Percentiles rank a stretch among this genome's conserved stretches.
Conservation (phyloP, 2,113 vertebrate species). For the Pelmatolapia mariae region DNA sequence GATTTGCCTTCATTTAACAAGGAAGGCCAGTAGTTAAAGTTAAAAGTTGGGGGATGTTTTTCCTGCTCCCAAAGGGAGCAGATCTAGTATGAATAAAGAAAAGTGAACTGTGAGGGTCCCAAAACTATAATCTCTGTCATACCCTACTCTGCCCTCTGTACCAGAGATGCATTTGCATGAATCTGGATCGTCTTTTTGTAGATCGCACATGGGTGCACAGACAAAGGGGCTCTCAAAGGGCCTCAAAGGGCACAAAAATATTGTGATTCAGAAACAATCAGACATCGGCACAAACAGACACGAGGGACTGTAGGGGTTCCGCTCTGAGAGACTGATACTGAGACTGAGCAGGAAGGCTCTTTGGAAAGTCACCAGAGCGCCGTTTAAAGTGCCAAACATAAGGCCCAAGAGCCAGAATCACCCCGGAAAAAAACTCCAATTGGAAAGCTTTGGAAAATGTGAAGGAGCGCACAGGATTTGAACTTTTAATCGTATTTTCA, state of each 20-base stretch:
- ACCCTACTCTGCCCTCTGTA: neutral
- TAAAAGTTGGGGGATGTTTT: neutral
- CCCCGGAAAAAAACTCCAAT: neutral
- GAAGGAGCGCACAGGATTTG: neutral
- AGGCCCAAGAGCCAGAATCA: neutral
- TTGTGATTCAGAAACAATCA: slow-evolving; percentile 64
- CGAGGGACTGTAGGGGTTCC: slow-evolving; percentile 7
- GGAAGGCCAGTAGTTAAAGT: neutral
- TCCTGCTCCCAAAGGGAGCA: neutral
- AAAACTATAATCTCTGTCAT: neutral
- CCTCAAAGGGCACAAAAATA: slow-evolving; percentile 54
- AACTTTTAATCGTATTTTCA: neutral
- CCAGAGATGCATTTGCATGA: neutral
- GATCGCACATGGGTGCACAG: neutral
- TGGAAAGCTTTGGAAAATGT: neutral
- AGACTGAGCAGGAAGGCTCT: neutral
- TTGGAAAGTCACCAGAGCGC: slow-evolving; percentile 19
- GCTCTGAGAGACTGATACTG: slow-evolving; percentile 40
- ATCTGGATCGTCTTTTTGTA: neutral
- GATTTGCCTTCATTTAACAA: neutral
- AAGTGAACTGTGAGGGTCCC: slow-evolving; percentile 21
- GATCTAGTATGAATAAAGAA: slow-evolving; percentile 38
- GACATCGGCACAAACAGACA: slow-evolving; percentile 32
- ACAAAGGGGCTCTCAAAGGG: neutral
- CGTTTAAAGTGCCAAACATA: neutral